Percentiles rank a stretch among this genome's conserved stretches.
Evolutionary conservation across 2,113 vertebrate species (phyloP).

Genomic region (Zapus hudsonius): DNA sequence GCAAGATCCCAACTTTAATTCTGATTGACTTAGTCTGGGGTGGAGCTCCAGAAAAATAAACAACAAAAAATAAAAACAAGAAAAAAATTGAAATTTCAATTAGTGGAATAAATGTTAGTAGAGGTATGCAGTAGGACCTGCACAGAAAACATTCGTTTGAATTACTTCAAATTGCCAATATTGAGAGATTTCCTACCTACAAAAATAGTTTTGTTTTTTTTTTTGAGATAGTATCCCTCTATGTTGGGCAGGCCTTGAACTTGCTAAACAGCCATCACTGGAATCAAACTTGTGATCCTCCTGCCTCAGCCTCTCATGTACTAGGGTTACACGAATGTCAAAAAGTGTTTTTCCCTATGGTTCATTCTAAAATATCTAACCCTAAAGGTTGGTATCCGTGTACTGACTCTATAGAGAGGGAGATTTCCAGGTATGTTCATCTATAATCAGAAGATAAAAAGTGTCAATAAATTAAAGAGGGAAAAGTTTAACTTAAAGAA

Average conservation of each 20-base stretch:
- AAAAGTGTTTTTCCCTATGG: slow-evolving; percentile 22
- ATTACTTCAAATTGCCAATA: slow-evolving; percentile 35
- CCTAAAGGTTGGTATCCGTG: neutral
- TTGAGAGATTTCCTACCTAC: slow-evolving; percentile 34
- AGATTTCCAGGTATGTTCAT: slow-evolving; percentile 1
- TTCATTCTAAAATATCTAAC: slow-evolving; percentile 28
- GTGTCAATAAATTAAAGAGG: neutral
- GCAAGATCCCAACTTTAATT: no score
- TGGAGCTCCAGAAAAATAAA: no score
- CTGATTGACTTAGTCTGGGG: no score
- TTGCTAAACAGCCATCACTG: neutral
- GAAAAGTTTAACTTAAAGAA: slow-evolving; percentile 26
- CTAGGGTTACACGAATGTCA: neutral
- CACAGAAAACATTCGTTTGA: slow-evolving; percentile 59
- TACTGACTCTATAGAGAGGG: neutral
- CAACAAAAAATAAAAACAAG: no score
- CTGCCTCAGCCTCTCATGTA: neutral
- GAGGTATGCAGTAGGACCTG: slow-evolving; percentile 1
- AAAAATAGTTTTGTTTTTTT: no score
- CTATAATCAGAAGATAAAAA: slow-evolving; percentile 31
- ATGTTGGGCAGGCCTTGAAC: neutral
- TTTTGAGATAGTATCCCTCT: neutral
- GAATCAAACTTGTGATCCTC: neutral
- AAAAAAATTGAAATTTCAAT: no score
- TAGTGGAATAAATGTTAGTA: slow-evolving; percentile 15